These are phyloP conservation scores for Carterocephalus palaemon DNA, from an alignment of 2,888 invertebrate species.

Conservation along the genomic window DNA sequence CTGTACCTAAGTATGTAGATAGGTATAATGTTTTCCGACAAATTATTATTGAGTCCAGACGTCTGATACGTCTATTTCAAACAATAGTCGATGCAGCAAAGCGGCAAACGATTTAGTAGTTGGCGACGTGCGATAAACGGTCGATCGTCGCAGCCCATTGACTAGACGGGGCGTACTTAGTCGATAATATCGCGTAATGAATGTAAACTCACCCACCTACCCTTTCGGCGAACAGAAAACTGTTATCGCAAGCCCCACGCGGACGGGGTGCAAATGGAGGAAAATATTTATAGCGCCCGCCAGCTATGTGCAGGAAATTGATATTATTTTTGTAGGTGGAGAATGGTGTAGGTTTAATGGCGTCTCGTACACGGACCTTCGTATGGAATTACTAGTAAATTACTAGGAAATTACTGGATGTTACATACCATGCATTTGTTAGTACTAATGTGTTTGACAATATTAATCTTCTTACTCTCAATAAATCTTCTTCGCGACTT, in stretches of 20 bases:
- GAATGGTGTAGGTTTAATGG: not conserved
- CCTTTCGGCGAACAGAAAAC: constrained; percentile 50
- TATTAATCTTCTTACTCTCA: too few relatives aligned
- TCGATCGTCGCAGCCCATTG: constrained; percentile 52
- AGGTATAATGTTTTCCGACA: too few relatives aligned
- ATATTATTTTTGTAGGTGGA: not conserved
- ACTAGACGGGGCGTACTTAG: constrained; percentile 60
- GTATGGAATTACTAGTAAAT: too few relatives aligned
- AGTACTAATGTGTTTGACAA: too few relatives aligned
- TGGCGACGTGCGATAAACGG: constrained; percentile 10
- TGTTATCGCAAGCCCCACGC: constrained; percentile 69
- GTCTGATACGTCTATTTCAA: constrained; percentile 11
- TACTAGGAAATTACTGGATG: too few relatives aligned
- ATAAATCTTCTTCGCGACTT: too few relatives aligned
- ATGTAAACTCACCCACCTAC: constrained; percentile 51
- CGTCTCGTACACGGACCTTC: too few relatives aligned
- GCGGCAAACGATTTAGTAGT: constrained; percentile 16
- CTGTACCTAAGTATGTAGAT: too few relatives aligned
- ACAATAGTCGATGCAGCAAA: constrained; percentile 10
- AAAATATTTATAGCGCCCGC: constrained; percentile 19
- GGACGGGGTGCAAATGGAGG: constrained; percentile 26
- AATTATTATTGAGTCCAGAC: too few relatives aligned
- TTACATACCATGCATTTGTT: too few relatives aligned
- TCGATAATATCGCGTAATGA: constrained; percentile 73
- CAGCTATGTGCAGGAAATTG: constrained; percentile 3